phyloP scores from a whole-genome alignment of 2,113 vertebrate species.

The Sapajus apella region DNA sequence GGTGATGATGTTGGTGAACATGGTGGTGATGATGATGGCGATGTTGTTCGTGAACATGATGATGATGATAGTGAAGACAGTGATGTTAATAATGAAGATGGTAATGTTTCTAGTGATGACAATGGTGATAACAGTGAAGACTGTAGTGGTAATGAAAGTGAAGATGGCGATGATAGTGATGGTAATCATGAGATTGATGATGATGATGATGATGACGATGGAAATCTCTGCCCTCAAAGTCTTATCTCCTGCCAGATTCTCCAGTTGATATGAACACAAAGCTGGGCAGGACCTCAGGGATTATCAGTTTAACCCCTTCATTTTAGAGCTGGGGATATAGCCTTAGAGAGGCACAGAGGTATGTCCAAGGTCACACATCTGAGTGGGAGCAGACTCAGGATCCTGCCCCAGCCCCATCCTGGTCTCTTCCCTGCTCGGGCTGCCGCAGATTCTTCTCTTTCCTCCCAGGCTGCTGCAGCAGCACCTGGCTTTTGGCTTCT shows the following conservation, averaged over 20 bases:
- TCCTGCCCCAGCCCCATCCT: not conserved
- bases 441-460: not conserved
- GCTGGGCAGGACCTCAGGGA: not conserved
- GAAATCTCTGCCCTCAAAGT: not conserved
- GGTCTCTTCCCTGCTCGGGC: not conserved
- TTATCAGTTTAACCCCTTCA: not conserved
- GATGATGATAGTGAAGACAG: fast-evolving
- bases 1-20: fast-evolving
- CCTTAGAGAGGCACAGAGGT: not conserved
- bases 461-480: not conserved
- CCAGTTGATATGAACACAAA: not conserved
- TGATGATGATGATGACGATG: not conserved
- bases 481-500: not conserved
- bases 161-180: fast-evolving
- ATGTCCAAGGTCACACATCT: not conserved
- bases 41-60: fast-evolving
- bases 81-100: fast-evolving
- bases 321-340: not conserved
- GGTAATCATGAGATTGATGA: no score
- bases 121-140: not conserved
- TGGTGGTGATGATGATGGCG: fast-evolving
- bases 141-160: not conserved
- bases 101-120: not conserved
- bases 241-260: not conserved
- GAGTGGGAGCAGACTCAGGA: not conserved